Conservation (phyloP, 2,797 vertebrate species). For the Lutjanus campechanus region DNA sequence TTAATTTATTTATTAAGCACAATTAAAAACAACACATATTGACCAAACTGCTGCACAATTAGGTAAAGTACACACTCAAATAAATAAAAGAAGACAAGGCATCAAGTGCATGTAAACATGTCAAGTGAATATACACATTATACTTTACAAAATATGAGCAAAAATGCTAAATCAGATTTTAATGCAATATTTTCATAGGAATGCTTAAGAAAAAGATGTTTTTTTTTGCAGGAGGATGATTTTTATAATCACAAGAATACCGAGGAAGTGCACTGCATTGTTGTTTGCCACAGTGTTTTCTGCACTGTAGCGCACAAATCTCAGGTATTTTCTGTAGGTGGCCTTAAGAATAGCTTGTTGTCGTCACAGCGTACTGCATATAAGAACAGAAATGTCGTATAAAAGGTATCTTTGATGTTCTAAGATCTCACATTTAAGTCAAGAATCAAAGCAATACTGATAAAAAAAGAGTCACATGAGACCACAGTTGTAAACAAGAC, state of each 20-base stretch:
- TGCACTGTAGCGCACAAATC: neutral
- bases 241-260: neutral
- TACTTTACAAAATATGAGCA: neutral
- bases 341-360: neutral
- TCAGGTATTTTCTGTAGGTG: neutral
- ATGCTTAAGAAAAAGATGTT: neutral
- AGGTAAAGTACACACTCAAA: neutral
- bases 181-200: too few relatives aligned
- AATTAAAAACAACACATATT: neutral
- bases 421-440: conserved; percentile 3
- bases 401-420: neutral
- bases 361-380: neutral
- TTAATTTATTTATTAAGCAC: conserved; percentile 21
- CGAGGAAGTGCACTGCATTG: neutral
- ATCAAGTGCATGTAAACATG: conserved; percentile 10
- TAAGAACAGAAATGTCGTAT: neutral
- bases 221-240: neutral
- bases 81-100: neutral
- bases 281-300: conserved; percentile 5
- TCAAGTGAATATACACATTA: neutral
- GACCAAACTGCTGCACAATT: neutral
- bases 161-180: neutral
- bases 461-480: neutral
- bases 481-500: neutral
- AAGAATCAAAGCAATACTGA: neutral